Conservation (phyloP, 2,888 invertebrate species). For the Pheosia gnoma region DNA sequence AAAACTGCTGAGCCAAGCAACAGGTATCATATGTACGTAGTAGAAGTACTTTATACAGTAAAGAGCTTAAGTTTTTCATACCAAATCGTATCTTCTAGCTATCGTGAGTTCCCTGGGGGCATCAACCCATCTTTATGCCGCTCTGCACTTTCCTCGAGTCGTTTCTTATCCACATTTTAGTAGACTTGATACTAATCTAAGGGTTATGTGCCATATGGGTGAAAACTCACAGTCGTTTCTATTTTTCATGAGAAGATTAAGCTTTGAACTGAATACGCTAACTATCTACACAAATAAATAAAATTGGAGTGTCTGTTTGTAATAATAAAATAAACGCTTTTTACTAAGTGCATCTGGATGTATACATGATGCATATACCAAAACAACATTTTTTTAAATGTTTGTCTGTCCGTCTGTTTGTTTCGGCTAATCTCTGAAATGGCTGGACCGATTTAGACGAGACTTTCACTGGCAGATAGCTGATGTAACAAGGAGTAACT, state of each 20-base stretch:
- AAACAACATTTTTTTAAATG: too few species aligned
- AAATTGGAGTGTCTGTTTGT: too few species aligned
- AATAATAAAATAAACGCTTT: too few species aligned
- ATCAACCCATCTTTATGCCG: constrained; percentile 13
- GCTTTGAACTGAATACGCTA: constrained; percentile 22
- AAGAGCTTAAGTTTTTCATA: constrained; percentile 25
- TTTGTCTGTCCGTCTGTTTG: too few species aligned
- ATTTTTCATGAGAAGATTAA: constrained; percentile 11
- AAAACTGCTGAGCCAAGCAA: constrained; percentile 40
- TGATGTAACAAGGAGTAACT: too few species aligned
- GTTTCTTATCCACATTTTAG: constrained; percentile 24
- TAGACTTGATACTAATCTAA: constrained; percentile 16
- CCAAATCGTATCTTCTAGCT: constrained; percentile 14
- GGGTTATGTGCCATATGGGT: constrained; percentile 14
- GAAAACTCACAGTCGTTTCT: background rate
- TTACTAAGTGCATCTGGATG: too few species aligned
- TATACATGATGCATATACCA: too few species aligned
- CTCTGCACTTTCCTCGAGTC: constrained; percentile 18
- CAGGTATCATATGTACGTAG: constrained; percentile 34
- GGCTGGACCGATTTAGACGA: too few species aligned
- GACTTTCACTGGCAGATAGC: too few species aligned
- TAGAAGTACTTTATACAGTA: constrained; percentile 3
- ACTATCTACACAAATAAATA: background rate
- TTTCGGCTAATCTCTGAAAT: too few species aligned
- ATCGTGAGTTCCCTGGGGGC: constrained; percentile 7